Percentiles rank a stretch among this genome's conserved stretches.
phyloP scores from a whole-genome alignment of 2,888 invertebrate species.

The Oxyteleia sp. region DNA sequence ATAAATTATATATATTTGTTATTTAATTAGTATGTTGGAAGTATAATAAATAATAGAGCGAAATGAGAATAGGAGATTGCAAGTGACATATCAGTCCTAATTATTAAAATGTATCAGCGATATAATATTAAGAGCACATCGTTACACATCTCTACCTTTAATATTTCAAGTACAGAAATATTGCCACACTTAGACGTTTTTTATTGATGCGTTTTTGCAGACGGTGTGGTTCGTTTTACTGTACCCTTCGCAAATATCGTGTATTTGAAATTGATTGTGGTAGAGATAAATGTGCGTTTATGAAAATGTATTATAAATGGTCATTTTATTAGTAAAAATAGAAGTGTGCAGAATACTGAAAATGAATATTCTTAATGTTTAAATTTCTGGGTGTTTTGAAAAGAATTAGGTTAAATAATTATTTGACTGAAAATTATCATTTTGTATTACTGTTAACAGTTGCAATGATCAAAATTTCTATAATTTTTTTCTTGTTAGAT shows the following conservation, averaged over 20 bases:
- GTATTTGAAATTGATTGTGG: constrained; percentile 23
- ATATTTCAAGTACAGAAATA: constrained; percentile 22
- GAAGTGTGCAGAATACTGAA: too few species aligned
- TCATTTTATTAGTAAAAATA: too few species aligned
- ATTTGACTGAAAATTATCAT: too few species aligned
- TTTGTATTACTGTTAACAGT: too few species aligned
- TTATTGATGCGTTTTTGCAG: constrained; percentile 9
- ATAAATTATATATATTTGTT: too few species aligned
- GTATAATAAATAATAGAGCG: neutral
- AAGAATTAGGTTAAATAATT: too few species aligned
- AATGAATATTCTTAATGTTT: too few species aligned
- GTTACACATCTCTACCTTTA: constrained; percentile 14
- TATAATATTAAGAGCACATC: constrained; percentile 26
- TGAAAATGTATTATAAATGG: neutral
- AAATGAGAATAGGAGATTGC: neutral
- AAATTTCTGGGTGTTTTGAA: too few species aligned
- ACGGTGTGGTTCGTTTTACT: constrained; percentile 4
- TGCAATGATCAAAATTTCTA: too few species aligned
- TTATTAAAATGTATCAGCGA: constrained; percentile 21
- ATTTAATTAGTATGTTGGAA: too few species aligned
- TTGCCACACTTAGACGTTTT: constrained; percentile 26
- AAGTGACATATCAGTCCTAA: constrained; percentile 23
- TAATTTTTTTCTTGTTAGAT: too few species aligned
- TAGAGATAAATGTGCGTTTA: neutral
- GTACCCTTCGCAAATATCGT: constrained; percentile 6